A percentile compares a stretch with the other conserved stretches of the same genome.
Conservation (phyloP, 2,113 vertebrate genomes). For the Stegostoma tigrinum region DNA sequence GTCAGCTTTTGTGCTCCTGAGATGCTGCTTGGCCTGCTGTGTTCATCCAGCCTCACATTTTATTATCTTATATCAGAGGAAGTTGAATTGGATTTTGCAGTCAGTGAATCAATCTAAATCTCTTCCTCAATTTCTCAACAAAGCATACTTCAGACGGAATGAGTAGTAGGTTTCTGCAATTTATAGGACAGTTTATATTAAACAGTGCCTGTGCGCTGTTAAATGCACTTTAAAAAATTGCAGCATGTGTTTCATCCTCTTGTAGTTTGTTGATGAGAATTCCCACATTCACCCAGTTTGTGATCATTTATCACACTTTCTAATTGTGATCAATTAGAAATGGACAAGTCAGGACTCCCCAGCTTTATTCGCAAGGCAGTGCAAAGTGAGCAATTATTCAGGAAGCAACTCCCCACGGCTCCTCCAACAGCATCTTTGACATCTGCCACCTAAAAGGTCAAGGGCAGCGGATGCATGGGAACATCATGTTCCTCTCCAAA, state of each 20-base stretch:
- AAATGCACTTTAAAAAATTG: not conserved
- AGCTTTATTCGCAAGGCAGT: not conserved
- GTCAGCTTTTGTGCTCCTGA: too few relatives aligned
- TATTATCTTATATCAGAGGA: too few relatives aligned
- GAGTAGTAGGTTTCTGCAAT: not conserved
- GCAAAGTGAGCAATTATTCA: not conserved
- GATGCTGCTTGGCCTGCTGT: too few relatives aligned
- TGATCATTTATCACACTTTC: not conserved
- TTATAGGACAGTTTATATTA: not conserved
- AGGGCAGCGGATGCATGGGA: too few relatives aligned
- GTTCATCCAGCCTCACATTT: too few relatives aligned
- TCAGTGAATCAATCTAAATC: slow-evolving; percentile 13
- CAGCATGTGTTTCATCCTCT: not conserved
- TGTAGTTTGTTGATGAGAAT: not conserved
- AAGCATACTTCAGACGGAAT: not conserved
- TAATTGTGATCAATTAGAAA: not conserved
- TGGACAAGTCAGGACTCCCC: not conserved
- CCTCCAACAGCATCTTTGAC: too few relatives aligned
- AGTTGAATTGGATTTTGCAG: not conserved
- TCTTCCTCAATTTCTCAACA: not conserved
- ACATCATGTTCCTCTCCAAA: too few relatives aligned
- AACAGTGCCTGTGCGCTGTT: not conserved
- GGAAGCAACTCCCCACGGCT: not conserved
- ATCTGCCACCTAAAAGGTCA: too few relatives aligned
- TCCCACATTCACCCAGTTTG: not conserved